Evolutionary conservation across 1,140 invertebrate genomes (phyloP), one percentile per base, ranked within the genome.

Genomic region (Zeugodacus cucurbitae): DNA sequence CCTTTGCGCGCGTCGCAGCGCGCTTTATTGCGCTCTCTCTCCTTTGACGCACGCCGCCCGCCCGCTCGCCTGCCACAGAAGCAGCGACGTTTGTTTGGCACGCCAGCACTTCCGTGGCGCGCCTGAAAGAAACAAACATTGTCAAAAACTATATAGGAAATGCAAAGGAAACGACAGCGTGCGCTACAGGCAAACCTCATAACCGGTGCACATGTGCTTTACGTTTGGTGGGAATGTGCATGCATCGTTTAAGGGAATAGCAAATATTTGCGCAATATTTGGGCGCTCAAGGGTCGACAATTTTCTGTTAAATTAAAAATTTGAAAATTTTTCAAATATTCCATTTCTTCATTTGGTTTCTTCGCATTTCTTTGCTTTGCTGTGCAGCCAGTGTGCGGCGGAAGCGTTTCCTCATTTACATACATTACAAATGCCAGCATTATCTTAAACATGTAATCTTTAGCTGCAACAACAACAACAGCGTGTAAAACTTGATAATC

Each of bases 101-200:
- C n/a, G n/a, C n/a, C 41, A 82, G 8, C 41, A 54, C 41, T 82
- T 82, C 74, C 74, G 74, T 29, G 41, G 41, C 74, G 41, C 74
- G n/a, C 74, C 74, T 82, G 74, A 82, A 82, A 29, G 26, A 48
- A 22, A 54, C 74, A 82, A 44, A 82, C 74, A 82, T 82, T 82
- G 74, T 82, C 74, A 82, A 82, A 44, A 74, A 82, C 48, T 82
- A 82, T 82, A 82, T 41, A 82, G 74, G 74, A 82, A 82, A 82
- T 82, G 41, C 41, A 48, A 22, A 82, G 74, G 74, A 48, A 82
- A 82, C 41, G 37, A 54, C 74, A 26, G 34, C 17, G 44, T 82
- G 26, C 20, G 74, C 74, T 82, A 26, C 22, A 48, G 74, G 74
- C 74, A 14, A 82, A 48, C 74, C 3, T 82, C 41, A 22, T 6